Evolutionary conservation across 2,888 invertebrate species (phyloP), one percentile per base, ranked within the genome.

Genomic region (Eupithecia centaureata): DNA sequence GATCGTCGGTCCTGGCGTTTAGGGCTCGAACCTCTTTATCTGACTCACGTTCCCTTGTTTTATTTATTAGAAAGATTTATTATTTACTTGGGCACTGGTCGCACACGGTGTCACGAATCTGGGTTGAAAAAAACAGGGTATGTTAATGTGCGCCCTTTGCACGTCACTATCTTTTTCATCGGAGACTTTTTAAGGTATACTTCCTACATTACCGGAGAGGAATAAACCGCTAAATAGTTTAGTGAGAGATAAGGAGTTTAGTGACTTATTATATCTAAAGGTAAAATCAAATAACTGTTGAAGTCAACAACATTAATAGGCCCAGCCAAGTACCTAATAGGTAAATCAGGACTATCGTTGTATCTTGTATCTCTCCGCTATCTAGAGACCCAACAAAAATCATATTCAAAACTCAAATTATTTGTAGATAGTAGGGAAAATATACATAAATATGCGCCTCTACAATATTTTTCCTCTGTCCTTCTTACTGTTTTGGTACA

Each of bases 31-130:
- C 88, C 94, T 78, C 86, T 90, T 92, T 92, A 92, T 92, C 91
- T 91, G 81, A 76, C 90, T 89, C 93, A 92, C 92, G 93, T 92
- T 89, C 87, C 89, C 88, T 89, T 92, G 90, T 91, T 92, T 91
- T 92, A 92, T 92, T 92, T 92, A 93, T 92, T 93, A 92, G 92
- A 91, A 90, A 90, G 90, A 92, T 92, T 92, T 92, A 92, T 92
- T 92, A 92, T 92, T 92, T 91, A 91, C 92, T 82, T 86, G 82
- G 81, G 81, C 92, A 85, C 90, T 86, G 82, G 81, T 82, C 92
- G 86, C 92, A 92, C 93, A 92, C 92, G 91, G 92, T 87, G 90
- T 93, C 92, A 92, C 93, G 92, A 92, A 90, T 87, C 82, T 87
- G 87, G 86, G 81, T 88, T 79, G 81, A 83, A 87, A 91, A 91